Evolutionary conservation across 2,797 vertebrate genomes (phyloP).

Genomic region (Margarornis squamiger): DNA sequence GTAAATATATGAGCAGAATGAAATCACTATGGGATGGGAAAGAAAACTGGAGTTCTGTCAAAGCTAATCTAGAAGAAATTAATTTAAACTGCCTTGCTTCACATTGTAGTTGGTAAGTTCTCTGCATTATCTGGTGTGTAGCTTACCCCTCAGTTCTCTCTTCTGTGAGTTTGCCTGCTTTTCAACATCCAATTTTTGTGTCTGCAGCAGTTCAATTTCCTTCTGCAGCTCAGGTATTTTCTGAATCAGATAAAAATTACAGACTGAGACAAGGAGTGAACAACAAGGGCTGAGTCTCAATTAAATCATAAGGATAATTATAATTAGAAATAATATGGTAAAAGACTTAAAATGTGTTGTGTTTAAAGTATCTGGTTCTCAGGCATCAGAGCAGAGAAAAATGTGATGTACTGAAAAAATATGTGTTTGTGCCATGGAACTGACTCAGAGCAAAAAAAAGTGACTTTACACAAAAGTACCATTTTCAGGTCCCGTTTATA

Average conservation of each 20-base stretch:
- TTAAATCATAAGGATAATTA: background rate
- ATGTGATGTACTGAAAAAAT: background rate
- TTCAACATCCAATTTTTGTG: conserved; percentile 83
- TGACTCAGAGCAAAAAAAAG: background rate
- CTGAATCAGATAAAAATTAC: conserved; percentile 60
- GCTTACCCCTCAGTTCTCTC: conserved; percentile 87
- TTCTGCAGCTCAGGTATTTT: conserved; percentile 89
- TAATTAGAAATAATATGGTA: background rate
- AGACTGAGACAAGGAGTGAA: background rate
- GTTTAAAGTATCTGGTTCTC: background rate
- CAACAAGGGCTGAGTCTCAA: background rate
- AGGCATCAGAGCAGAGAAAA: background rate
- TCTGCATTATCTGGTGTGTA: background rate
- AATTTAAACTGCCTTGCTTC: background rate
- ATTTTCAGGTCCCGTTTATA: background rate
- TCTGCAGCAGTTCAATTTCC: conserved; percentile 88
- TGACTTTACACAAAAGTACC: background rate
- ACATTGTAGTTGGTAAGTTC: fast-evolving
- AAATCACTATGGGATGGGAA: background rate
- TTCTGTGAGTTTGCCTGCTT: conserved; percentile 85
- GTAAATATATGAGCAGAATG: background rate
- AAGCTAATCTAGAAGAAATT: background rate
- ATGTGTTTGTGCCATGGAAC: background rate
- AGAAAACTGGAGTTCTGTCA: background rate
- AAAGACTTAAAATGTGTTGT: background rate